Evolutionary conservation across 2,888 invertebrate species (phyloP), one percentile per base, ranked within the genome.

Genomic region (Orchesella flavescens): DNA sequence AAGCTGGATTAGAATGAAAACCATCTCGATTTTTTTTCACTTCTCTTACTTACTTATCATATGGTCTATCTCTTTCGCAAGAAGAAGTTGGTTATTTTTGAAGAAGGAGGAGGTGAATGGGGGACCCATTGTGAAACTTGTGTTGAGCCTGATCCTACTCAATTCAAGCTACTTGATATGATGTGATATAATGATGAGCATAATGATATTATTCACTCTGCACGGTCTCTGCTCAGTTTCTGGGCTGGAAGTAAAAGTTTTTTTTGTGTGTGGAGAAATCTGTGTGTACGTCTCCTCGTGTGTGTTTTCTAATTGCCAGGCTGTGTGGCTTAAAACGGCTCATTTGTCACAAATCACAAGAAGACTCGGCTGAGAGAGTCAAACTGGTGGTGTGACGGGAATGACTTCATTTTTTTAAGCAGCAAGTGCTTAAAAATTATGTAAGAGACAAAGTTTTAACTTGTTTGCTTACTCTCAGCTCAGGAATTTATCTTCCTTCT

Each of bases 281-380:
- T 49, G 49, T 49, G 12, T 7, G 5, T 49, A 34, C 34, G 34
- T 34, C 34, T 34, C 34, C 34, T 3, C 12, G 49, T n/a, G 66
- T 19, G 44, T 68, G 21, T 68, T 68, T 68, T 68, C 17, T 68
- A 49, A 49, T 53, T 68, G 59, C 59, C 65, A 65, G n/a, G 77
- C 59, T 78, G 79, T 79, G 79, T 79, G 79, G 79, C 73, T 79
- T 79, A 73, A 79, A 73, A 73, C 72, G 72, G 24, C 79, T 79
- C 79, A 73, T 79, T 79, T 79, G 79, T 73, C 73, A 79, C 79
- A 79, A 79, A 73, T 79, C 73, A 79, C 66, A 46, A 79, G 61
- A 57, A 24, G 19, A 19, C n/a, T 15, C n/a, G 49, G 17, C 53
- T 71, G 34, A 10, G 72, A 13, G 43, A 66, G 24, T 13, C 23